These are phyloP conservation scores for Sebastiscus albofasciatus DNA, from an alignment of 2,797 vertebrate species.

Conservation along the genomic window DNA sequence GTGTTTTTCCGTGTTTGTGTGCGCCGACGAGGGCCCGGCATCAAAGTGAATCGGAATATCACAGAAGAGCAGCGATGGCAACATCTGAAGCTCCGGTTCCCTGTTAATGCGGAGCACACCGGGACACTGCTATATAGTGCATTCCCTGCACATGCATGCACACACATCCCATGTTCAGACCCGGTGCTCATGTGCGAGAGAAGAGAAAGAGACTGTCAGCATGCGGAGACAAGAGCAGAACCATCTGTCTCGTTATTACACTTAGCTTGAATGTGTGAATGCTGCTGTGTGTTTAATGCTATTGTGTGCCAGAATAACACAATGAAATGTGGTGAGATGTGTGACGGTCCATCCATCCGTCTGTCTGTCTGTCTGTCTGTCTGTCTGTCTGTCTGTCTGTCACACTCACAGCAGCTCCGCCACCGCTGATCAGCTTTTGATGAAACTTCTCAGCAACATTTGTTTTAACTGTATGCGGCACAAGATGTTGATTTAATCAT, in stretches of 20 bases:
- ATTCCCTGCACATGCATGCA: constrained; percentile 4
- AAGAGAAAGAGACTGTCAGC: constrained; percentile 43
- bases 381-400: constrained; percentile 52
- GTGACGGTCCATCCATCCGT: constrained; percentile 47
- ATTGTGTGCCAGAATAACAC: constrained; percentile 56
- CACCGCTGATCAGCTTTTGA: constrained; percentile 43
- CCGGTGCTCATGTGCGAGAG: constrained; percentile 26
- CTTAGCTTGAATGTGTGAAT: constrained; percentile 49
- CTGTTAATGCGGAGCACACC: constrained; percentile 41
- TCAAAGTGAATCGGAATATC: constrained; percentile 78
- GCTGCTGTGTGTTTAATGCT: constrained; percentile 58
- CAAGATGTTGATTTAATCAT: constrained; percentile 30
- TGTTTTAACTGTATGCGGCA: background rate
- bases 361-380: constrained; percentile 3
- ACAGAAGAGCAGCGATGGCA: constrained; percentile 60
- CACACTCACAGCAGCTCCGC: constrained; percentile 14
- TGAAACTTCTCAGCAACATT: background rate
- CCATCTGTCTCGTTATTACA: constrained; percentile 69
- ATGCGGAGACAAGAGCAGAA: constrained; percentile 54
- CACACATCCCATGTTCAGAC: background rate
- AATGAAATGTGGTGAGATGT: constrained; percentile 49
- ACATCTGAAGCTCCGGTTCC: constrained; percentile 60
- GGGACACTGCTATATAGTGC: background rate
- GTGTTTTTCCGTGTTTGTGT: constrained; percentile 50
- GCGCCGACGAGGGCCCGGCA: constrained; percentile 55